These are phyloP conservation scores for Verasper variegatus DNA, from an alignment of 2,113 vertebrate genomes.

Conservation along the genomic window DNA sequence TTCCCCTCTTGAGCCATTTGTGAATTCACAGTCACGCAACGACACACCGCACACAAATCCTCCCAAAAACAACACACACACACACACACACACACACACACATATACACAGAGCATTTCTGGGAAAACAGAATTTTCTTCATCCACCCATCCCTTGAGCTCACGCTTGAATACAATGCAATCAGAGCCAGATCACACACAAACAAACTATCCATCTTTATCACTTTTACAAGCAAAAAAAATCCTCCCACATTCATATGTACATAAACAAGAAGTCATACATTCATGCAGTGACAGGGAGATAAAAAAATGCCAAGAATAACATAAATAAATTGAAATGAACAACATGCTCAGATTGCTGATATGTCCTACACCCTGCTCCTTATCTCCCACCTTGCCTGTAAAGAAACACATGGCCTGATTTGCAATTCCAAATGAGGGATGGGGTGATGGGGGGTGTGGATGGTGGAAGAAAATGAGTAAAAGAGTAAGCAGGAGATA, in stretches of 20 bases:
- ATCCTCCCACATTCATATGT: constrained; percentile 13
- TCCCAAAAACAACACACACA: neutral
- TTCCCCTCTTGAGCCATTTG: neutral
- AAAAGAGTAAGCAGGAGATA: constrained; percentile 28
- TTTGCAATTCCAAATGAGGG: constrained; percentile 61
- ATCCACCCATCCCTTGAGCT: constrained; percentile 30
- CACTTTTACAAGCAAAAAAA: constrained; percentile 22
- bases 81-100: neutral
- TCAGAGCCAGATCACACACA: constrained; percentile 52
- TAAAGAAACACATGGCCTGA: constrained; percentile 46
- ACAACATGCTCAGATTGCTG: constrained; percentile 60
- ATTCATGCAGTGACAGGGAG: constrained; percentile 24
- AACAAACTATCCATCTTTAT: constrained; percentile 59
- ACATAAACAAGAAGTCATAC: constrained; percentile 36
- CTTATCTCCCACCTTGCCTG: constrained; percentile 59
- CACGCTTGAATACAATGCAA: constrained; percentile 41
- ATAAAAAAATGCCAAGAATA: constrained; percentile 54
- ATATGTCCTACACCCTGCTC: constrained; percentile 43
- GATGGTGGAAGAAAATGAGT: constrained; percentile 18
- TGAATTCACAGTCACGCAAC: neutral
- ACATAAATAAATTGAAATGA: constrained; percentile 57
- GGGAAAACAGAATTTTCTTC: constrained; percentile 11
- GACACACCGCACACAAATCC: neutral
- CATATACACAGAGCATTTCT: neutral
- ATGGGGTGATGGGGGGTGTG: neutral